These are phyloP conservation scores for Babyrousa celebensis DNA, from an alignment of 2,797 vertebrate genomes.

Conservation along the genomic window DNA sequence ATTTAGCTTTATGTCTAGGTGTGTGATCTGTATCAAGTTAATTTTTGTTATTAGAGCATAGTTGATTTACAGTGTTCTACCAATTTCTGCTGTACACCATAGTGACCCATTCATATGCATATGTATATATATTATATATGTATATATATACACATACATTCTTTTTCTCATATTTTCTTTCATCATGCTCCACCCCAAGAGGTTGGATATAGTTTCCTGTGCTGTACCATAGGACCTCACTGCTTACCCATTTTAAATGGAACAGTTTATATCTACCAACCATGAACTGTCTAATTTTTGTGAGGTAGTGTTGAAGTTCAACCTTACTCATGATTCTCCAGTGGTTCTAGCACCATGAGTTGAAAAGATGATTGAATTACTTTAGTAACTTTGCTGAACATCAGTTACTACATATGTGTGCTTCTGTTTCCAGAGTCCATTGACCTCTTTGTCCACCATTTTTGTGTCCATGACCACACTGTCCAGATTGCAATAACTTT, in stretches of 20 bases:
- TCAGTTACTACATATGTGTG: background rate
- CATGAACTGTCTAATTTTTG: no score
- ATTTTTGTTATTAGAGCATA: background rate
- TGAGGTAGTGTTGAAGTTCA: background rate
- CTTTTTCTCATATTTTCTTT: no score
- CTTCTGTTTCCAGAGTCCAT: background rate
- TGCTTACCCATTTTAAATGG: no score
- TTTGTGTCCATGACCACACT: background rate
- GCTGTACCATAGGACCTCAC: no score
- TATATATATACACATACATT: no score
- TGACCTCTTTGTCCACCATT: background rate
- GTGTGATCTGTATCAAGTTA: background rate
- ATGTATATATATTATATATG: no score
- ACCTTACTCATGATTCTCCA: background rate
- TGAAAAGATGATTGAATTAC: background rate
- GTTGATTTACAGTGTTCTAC: no score
- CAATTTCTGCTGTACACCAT: no score
- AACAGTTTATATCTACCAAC: no score
- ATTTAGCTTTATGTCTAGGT: background rate
- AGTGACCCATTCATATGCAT: no score
- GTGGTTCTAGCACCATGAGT: background rate
- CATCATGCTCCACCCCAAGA: no score
- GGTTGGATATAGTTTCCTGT: no score
- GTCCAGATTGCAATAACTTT: background rate
- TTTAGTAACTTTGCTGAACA: background rate